phyloP scores from a whole-genome alignment of 2,797 vertebrate genomes.

The Benthosema pterotum region DNA sequence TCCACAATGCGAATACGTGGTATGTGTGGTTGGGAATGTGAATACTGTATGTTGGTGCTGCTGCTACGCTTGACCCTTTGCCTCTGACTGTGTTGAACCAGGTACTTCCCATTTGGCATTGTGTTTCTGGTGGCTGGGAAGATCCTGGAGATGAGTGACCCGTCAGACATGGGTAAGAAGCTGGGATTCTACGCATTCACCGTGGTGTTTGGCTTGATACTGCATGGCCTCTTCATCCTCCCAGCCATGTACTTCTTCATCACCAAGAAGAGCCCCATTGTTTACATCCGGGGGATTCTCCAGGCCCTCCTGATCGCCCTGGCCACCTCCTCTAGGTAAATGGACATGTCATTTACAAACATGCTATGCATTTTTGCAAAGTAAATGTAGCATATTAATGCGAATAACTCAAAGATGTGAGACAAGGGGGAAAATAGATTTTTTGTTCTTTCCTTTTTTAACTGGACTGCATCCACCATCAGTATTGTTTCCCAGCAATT shows the following conservation, averaged over 20 bases:
- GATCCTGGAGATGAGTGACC: constrained; percentile 97
- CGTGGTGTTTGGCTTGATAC: constrained; percentile 91
- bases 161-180: constrained; percentile 92
- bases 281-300: constrained; percentile 93
- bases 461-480: no score
- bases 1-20: no score
- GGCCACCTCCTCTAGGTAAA: constrained; percentile 95
- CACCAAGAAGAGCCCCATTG: constrained; percentile 96
- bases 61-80: constrained; percentile 1
- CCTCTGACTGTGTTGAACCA: constrained; percentile 43
- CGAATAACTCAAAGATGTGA: no score
- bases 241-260: constrained; percentile 96
- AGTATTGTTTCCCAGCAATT: no score
- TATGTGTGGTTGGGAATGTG: no score
- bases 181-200: constrained; percentile 94
- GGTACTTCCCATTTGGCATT: constrained; percentile 97
- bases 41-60: not conserved
- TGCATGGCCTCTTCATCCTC: constrained; percentile 93
- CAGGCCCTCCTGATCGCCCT: constrained; percentile 95
- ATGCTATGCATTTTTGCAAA: no score
- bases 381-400: no score
- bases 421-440: no score
- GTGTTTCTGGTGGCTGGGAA: constrained; percentile 98
- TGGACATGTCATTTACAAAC: not conserved
- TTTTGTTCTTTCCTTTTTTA: no score